Evolutionary conservation across 2,113 vertebrate genomes (phyloP).

Genomic region (Sylvietta virens): DNA sequence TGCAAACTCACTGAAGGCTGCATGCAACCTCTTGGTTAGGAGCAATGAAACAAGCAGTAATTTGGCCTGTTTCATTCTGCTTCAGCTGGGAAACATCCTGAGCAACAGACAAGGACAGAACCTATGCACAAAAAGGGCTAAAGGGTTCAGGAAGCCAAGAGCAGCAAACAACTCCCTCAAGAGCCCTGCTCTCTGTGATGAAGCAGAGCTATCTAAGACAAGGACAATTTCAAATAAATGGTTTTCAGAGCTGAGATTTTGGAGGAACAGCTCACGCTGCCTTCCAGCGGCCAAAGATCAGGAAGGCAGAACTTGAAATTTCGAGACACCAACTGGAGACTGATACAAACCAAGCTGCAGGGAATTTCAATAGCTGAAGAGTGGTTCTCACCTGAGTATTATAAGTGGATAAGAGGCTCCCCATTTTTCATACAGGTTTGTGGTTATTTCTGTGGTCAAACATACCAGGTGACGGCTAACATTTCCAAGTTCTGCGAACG

Average conservation of each 20-base stretch:
- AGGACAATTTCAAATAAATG: neutral
- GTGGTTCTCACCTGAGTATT: slow-evolving; percentile 59
- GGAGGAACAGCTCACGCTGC: neutral
- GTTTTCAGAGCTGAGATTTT: neutral
- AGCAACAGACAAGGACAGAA: neutral
- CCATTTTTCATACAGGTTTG: slow-evolving; percentile 63
- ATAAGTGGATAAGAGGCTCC: slow-evolving; percentile 54
- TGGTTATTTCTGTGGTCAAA: slow-evolving; percentile 67
- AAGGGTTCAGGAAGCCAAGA: neutral
- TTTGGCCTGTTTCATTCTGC: slow-evolving; percentile 36
- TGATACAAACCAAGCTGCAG: slow-evolving; percentile 45
- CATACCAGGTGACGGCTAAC: slow-evolving; percentile 66
- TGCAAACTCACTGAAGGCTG: neutral
- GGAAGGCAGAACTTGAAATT: neutral
- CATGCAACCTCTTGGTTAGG: slow-evolving; percentile 20
- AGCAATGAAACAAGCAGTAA: slow-evolving; percentile 42
- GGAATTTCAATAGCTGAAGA: slow-evolving; percentile 67
- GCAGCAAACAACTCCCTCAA: neutral
- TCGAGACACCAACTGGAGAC: neutral
- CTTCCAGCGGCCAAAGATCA: neutral
- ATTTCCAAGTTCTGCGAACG: slow-evolving; percentile 62
- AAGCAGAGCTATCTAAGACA: neutral
- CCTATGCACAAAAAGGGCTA: neutral
- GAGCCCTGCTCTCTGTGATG: neutral
- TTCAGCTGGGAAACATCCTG: slow-evolving; percentile 59